Evolutionary conservation across 2,113 vertebrate genomes (phyloP).

Genomic region (Nestor notabilis): DNA sequence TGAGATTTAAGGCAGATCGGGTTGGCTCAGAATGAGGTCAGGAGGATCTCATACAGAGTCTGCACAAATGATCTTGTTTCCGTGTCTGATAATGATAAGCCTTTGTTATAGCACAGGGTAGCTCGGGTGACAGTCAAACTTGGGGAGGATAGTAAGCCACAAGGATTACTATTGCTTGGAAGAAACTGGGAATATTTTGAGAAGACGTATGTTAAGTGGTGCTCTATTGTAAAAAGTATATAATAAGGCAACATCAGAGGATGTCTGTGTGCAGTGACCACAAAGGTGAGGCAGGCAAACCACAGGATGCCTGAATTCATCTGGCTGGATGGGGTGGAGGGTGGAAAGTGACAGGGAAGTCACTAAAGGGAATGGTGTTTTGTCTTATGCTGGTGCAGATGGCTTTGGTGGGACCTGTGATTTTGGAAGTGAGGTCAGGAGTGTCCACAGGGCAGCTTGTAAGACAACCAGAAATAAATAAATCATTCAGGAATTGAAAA

Average conservation of each 20-base stretch:
- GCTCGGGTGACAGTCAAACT: not conserved
- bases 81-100: not conserved
- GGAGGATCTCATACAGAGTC: not conserved
- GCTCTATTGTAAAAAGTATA: not conserved
- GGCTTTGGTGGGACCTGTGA: not conserved
- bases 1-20: too few relatives aligned
- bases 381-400: not conserved
- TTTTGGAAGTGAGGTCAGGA: not conserved
- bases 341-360: fast-evolving
- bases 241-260: not conserved
- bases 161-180: not conserved
- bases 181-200: not conserved
- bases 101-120: not conserved
- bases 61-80: not conserved
- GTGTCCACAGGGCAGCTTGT: not conserved
- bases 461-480: not conserved
- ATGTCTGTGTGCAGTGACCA: not conserved
- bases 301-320: not conserved
- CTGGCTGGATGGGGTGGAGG: fast-evolving
- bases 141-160: not conserved
- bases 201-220: not conserved
- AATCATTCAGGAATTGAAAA: not conserved
- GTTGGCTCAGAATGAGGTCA: not conserved
- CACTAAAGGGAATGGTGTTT: fast-evolving
- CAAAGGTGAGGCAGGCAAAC: not conserved